Evolutionary conservation across 2,888 invertebrate species (phyloP), one percentile per base, ranked within the genome.

Genomic region (Pseudococcus longispinus): DNA sequence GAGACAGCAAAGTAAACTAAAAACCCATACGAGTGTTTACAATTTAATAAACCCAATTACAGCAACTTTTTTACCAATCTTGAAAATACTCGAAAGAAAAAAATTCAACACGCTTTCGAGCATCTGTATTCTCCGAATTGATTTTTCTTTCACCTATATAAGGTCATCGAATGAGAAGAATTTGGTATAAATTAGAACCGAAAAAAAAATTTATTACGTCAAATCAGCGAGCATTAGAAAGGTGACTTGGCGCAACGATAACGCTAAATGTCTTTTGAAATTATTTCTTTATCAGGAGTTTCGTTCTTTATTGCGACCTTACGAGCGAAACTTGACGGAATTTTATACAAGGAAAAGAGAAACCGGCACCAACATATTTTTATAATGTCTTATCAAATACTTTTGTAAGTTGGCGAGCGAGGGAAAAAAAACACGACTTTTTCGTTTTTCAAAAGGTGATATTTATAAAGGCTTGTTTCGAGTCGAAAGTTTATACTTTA

Each of bases 381-480:
- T 60, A 60, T 60, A 60, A 60, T 60, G 60, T 60, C 23, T 60
- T 60, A 60, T 60, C 60, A 60, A 60, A 60, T 60, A 60, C 60
- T 60, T 9, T 23, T 60, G 23, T 23, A 51, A 15, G 60, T 20
- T 23, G 20, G 23, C 20, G 60, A 20, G n/a, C 15, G 13, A 15
- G 60, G 0, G 23, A 60, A 23, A 23, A 60, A 60, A 55, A 1
- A 55, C 13, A 13, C 15, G n/a, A 23, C 13, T 60, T 23, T 60
- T 60, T 9, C 60, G 5, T 23, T 23, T 18, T 9, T 60, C 60
- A 60, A 60, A 60, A 60, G 8, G 23, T 23, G 60, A 60, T 60
- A 60, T 60, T 60, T 60, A 60, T 60, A 60, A 60, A 60, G 23
- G 4, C 20, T 23, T 60, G 60, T 60, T 60, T 60, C 60, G 23